A percentile compares a stretch with the other conserved stretches of the same genome.
These are phyloP conservation scores for Sphinx pinastri DNA, from an alignment of 2,888 invertebrate species.

Conservation along the genomic window DNA sequence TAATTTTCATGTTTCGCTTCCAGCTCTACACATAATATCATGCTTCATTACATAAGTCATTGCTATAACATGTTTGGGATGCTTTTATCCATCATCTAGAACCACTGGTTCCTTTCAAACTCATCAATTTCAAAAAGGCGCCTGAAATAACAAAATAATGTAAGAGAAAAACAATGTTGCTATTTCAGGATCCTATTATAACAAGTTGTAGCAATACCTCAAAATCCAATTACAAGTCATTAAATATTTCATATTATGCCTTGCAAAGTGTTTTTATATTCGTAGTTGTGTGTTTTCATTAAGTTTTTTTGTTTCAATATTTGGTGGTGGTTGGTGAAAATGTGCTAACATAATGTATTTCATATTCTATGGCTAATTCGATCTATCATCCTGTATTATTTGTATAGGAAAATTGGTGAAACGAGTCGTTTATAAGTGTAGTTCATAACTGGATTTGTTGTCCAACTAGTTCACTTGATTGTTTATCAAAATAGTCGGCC, in stretches of 20 bases:
- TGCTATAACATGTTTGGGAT: background rate
- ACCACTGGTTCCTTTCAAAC: background rate
- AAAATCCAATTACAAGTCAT: background rate
- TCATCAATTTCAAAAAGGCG: too few relatives aligned
- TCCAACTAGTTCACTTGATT: background rate
- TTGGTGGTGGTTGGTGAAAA: conserved; percentile 84
- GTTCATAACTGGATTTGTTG: background rate
- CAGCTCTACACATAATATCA: background rate
- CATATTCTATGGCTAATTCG: conserved; percentile 83
- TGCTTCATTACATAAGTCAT: background rate
- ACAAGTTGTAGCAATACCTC: too few relatives aligned
- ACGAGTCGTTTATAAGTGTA: background rate
- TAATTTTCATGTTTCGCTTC: conserved; percentile 14
- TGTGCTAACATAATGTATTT: conserved; percentile 80
- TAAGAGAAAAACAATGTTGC: too few relatives aligned
- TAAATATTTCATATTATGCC: background rate
- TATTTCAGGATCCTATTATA: too few relatives aligned
- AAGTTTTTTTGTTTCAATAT: conserved; percentile 37
- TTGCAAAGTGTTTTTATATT: conserved; percentile 28
- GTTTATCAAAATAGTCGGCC: too few relatives aligned
- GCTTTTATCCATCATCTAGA: background rate
- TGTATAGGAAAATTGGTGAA: conserved; percentile 24
- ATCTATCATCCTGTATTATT: conserved; percentile 61
- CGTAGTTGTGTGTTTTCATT: conserved; percentile 34
- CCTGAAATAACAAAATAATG: too few relatives aligned